Percentiles rank a stretch among this genome's conserved stretches.
These are phyloP conservation scores for Turritopsis rubra DNA, from an alignment of 30 jellyfish, hydroid and myxozoan species.

Conservation along the genomic window DNA sequence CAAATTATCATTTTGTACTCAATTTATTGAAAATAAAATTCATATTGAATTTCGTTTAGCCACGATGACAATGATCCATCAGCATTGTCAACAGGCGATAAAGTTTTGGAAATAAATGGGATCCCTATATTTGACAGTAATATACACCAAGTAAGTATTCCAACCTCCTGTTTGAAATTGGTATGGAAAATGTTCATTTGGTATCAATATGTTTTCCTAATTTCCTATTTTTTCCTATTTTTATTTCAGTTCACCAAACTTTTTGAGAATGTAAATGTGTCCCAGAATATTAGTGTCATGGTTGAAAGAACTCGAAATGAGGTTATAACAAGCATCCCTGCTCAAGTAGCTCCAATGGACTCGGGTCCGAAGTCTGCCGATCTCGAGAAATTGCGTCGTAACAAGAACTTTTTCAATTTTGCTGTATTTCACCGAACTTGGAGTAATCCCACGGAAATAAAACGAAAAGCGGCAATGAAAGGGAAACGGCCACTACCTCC, in stretches of 20 bases:
- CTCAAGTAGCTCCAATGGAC: neutral
- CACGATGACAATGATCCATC: constrained; percentile 31
- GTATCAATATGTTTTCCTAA: neutral
- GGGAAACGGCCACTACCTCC: neutral
- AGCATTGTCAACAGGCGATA: constrained; percentile 74
- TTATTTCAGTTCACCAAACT: constrained; percentile 10
- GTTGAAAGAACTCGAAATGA: constrained; percentile 2
- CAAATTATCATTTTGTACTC: no score
- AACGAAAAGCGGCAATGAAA: neutral
- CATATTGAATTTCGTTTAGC: constrained; percentile 14
- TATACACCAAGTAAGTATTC: constrained; percentile 50
- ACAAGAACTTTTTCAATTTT: constrained; percentile 67
- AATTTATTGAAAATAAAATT: no score
- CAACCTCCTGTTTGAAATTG: neutral
- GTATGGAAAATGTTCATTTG: neutral
- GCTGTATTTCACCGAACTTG: constrained; percentile 61
- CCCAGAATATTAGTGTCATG: neutral
- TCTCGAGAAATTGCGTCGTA: constrained; percentile 26
- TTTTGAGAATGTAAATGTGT: neutral
- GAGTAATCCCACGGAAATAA: constrained; percentile 56
- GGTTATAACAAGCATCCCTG: neutral
- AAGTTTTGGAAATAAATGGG: constrained; percentile 79
- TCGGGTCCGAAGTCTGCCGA: neutral
- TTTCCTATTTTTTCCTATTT: neutral
- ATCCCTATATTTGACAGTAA: constrained; percentile 57